A percentile compares a stretch with the other conserved stretches of the same genome.
These are phyloP conservation scores for Dreissena polymorpha DNA, from an alignment of 1,140 invertebrate species.

Conservation along the genomic window DNA sequence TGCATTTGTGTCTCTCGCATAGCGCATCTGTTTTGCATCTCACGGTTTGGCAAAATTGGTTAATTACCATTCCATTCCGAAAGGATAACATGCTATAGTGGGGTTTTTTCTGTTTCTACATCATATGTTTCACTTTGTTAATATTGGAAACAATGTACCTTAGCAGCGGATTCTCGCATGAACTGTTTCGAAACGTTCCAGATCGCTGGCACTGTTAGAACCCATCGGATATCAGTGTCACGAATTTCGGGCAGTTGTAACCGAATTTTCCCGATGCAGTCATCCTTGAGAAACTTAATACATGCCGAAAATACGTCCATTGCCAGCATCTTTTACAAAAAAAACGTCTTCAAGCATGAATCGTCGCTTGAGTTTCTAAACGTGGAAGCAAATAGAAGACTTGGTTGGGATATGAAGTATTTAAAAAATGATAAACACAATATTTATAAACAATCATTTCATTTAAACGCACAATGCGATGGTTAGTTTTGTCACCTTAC, in stretches of 20 bases:
- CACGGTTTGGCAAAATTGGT: not conserved
- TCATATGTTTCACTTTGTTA: not conserved
- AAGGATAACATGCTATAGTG: not conserved
- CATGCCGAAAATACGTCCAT: constrained; percentile 55
- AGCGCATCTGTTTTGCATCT: not conserved
- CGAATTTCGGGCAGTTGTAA: constrained; percentile 13
- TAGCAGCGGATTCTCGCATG: constrained; percentile 47
- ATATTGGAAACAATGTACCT: constrained; percentile 2
- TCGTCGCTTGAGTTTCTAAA: constrained; percentile 18
- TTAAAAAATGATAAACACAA: not conserved
- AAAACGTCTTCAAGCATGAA: constrained; percentile 51
- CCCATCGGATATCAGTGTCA: constrained; percentile 36
- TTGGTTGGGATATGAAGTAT: not conserved
- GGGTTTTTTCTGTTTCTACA: not conserved
- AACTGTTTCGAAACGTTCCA: constrained; percentile 56
- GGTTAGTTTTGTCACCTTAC: not conserved
- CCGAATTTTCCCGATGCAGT: constrained; percentile 15
- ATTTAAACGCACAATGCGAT: not conserved
- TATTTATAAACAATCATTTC: not conserved
- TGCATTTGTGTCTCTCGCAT: not conserved
- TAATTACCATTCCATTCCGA: not conserved
- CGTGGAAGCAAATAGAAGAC: not conserved
- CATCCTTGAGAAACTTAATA: constrained; percentile 48
- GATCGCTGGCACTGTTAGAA: constrained; percentile 54
- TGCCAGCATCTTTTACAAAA: constrained; percentile 46